phyloP scores from a whole-genome alignment of 1,140 invertebrate genomes.

The Zaprionus ornatus region DNA sequence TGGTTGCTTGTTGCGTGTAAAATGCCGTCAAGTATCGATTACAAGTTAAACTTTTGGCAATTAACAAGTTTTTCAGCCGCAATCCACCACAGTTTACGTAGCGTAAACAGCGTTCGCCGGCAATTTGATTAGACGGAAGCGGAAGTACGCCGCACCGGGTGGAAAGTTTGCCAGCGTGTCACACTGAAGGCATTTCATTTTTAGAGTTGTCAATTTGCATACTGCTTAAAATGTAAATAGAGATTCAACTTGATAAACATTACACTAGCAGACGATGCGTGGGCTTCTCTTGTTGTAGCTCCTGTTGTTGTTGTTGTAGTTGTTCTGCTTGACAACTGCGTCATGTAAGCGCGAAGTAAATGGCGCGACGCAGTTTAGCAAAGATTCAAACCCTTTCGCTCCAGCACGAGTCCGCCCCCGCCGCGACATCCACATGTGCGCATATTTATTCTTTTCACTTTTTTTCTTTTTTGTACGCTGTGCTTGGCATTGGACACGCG shows the following conservation, averaged over 20 bases:
- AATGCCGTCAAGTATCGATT: slow-evolving; percentile 30
- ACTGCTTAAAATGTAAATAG: slow-evolving; percentile 53
- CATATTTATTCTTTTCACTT: slow-evolving; percentile 5
- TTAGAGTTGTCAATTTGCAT: slow-evolving; percentile 41
- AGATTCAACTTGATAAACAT: slow-evolving; percentile 41
- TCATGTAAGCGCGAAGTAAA: slow-evolving; percentile 39
- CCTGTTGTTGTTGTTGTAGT: slow-evolving; percentile 4
- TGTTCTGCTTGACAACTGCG: slow-evolving; percentile 35
- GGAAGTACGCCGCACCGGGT: slow-evolving; percentile 27
- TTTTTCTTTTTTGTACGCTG: not conserved
- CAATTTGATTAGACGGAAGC: slow-evolving; percentile 32
- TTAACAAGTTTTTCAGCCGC: slow-evolving; percentile 41
- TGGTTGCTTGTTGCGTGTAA: not conserved
- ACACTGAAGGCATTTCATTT: slow-evolving; percentile 6
- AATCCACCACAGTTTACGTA: slow-evolving; percentile 23
- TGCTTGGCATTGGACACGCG: slow-evolving; percentile 32
- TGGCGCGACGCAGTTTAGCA: slow-evolving; percentile 36
- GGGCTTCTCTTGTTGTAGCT: slow-evolving; percentile 17
- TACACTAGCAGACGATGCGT: slow-evolving; percentile 35
- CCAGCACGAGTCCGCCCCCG: not conserved
- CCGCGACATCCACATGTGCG: not conserved
- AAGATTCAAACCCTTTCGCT: not conserved
- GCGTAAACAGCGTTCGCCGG: slow-evolving; percentile 32
- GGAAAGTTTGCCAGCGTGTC: not conserved
- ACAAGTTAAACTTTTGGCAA: slow-evolving; percentile 38